A percentile compares a stretch with the other conserved stretches of the same genome.
These are phyloP conservation scores for Trichogramma dendrolimi DNA, from an alignment of 2,888 invertebrate species.

Conservation along the genomic window DNA sequence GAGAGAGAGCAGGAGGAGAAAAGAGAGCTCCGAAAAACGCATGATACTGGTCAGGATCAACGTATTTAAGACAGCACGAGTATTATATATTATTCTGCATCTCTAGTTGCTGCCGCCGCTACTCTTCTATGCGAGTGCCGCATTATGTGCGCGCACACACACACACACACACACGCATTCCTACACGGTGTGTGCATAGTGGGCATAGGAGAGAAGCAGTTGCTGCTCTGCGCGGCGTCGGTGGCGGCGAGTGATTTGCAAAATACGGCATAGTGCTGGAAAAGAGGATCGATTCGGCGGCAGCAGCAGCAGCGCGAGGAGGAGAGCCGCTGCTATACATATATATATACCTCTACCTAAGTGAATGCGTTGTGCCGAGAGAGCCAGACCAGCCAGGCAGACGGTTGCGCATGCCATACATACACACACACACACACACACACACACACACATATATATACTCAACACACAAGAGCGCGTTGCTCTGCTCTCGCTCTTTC, in stretches of 20 bases:
- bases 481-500: no score
- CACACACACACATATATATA: slow-evolving; percentile 47
- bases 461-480: slow-evolving; percentile 66
- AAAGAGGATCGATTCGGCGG: slow-evolving; percentile 10
- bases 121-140: no score
- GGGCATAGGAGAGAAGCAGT: no score
- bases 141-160: no score
- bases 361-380: no score
- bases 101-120: no score
- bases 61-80: neutral
- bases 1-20: slow-evolving; percentile 2
- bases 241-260: neutral
- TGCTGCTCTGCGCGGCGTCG: neutral
- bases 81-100: neutral
- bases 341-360: no score
- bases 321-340: neutral
- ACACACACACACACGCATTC: no score
- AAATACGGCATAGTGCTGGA: neutral
- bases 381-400: no score
- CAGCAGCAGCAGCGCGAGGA: neutral
- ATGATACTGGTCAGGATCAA: neutral
- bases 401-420: neutral
- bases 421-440: neutral
- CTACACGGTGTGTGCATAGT: no score
- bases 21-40: neutral